phyloP scores from a whole-genome alignment of 2,797 vertebrate genomes.

The Fringilla coelebs region DNA sequence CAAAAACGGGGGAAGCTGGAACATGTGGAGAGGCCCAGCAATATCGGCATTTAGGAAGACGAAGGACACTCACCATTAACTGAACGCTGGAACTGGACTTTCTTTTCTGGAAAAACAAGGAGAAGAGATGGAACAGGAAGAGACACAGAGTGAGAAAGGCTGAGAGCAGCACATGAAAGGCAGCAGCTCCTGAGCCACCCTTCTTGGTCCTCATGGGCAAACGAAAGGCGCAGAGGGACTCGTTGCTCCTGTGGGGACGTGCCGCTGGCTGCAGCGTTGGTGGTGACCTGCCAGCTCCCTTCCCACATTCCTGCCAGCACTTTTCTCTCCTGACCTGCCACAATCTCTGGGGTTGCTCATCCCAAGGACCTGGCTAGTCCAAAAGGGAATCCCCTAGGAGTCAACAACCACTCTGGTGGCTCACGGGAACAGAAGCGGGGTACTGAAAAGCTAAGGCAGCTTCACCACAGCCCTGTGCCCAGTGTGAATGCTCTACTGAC shows the following conservation, averaged over 20 bases:
- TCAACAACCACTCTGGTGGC: background rate
- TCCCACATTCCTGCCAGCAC: background rate
- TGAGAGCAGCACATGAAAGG: conserved; percentile 72
- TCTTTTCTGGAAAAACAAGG: conserved; percentile 93
- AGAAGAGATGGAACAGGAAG: conserved; percentile 88
- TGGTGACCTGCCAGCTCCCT: background rate
- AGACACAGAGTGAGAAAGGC: conserved; percentile 81
- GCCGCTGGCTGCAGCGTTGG: background rate
- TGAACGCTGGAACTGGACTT: conserved; percentile 93
- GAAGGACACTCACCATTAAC: conserved; percentile 90
- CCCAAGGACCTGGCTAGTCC: background rate
- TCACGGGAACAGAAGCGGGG: background rate
- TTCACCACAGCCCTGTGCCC: background rate
- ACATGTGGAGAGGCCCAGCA: conserved; percentile 74
- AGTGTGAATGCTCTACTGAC: background rate
- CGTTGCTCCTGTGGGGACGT: background rate
- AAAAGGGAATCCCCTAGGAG: background rate
- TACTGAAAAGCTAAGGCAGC: background rate
- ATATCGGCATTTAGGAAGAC: conserved; percentile 78
- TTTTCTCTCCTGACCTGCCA: conserved; percentile 10
- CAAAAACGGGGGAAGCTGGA: conserved; percentile 71
- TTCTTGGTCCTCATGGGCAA: conserved; percentile 27
- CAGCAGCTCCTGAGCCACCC: conserved; percentile 65
- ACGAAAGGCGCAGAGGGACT: background rate
- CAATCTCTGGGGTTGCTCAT: background rate